Evolutionary conservation across 2,113 vertebrate genomes (phyloP).

Genomic region (Lagopus muta): DNA sequence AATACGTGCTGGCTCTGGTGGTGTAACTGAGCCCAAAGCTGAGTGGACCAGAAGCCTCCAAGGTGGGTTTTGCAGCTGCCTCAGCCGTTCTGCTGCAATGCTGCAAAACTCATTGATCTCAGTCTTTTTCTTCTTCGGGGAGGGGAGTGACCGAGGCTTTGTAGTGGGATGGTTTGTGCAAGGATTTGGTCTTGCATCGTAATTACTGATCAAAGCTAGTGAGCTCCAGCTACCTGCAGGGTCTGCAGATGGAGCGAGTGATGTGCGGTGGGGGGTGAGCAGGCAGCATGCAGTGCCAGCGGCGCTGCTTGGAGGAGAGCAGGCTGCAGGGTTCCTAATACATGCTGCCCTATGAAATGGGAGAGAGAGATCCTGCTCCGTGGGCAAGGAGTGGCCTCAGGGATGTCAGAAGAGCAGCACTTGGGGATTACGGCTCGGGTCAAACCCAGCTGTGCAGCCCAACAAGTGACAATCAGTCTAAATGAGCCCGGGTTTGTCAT

Average conservation of each 20-base stretch:
- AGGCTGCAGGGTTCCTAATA: fast-evolving
- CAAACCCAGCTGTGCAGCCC: conserved; percentile 11
- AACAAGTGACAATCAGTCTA: conserved; percentile 44
- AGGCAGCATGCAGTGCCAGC: fast-evolving
- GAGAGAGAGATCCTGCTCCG: background rate
- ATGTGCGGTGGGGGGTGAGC: background rate
- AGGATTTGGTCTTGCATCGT: fast-evolving
- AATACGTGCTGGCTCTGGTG: background rate
- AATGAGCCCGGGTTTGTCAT: conserved; percentile 25
- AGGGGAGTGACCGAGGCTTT: background rate
- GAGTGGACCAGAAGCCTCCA: background rate
- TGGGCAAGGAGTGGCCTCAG: background rate
- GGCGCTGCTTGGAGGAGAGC: fast-evolving
- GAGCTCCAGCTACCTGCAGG: background rate
- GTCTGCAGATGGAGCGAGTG: background rate
- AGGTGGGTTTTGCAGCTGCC: background rate
- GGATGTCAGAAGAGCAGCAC: background rate
- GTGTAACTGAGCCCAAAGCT: background rate
- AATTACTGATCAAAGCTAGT: fast-evolving
- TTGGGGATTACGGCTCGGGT: background rate
- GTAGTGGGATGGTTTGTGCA: fast-evolving
- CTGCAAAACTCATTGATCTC: background rate
- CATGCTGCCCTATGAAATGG: fast-evolving
- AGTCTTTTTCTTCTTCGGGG: background rate
- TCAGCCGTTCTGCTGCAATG: conserved; percentile 1